phyloP scores from a whole-genome alignment of 1,140 invertebrate species.

The Eupristina koningsbergeri region DNA sequence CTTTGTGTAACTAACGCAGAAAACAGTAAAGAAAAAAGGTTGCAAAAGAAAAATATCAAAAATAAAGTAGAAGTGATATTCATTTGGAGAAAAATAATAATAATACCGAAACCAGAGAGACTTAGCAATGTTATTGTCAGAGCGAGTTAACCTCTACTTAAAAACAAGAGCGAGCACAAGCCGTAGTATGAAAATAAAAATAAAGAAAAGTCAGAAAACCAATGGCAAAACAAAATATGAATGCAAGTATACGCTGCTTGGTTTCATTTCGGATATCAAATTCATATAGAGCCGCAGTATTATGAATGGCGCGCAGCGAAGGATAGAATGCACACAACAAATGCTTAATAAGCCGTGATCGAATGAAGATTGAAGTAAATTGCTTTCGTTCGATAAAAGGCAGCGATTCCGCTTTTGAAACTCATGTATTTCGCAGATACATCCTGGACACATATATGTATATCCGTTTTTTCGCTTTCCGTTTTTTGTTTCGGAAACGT shows the following conservation, averaged over 20 bases:
- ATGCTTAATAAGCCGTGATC: neutral
- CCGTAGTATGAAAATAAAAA: too few relatives aligned
- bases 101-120: neutral
- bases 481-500: too few relatives aligned
- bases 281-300: too few relatives aligned
- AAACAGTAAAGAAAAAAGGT: neutral
- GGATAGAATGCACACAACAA: neutral
- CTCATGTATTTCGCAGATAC: too few relatives aligned
- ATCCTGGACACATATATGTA: too few relatives aligned
- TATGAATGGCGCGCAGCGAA: too few relatives aligned
- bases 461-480: too few relatives aligned
- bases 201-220: neutral
- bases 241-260: too few relatives aligned
- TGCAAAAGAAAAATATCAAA: neutral
- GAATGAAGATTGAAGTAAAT: slow-evolving; percentile 41
- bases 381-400: slow-evolving; percentile 23
- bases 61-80: slow-evolving; percentile 3
- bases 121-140: slow-evolving; percentile 28
- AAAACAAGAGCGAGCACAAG: neutral
- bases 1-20: too few relatives aligned
- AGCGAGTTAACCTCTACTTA: neutral
- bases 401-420: neutral
- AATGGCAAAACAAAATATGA: neutral
- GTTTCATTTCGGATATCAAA: too few relatives aligned
- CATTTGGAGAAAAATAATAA: slow-evolving; percentile 47